These are phyloP conservation scores for Huso huso DNA, from an alignment of 2,797 vertebrate genomes.

Conservation along the genomic window DNA sequence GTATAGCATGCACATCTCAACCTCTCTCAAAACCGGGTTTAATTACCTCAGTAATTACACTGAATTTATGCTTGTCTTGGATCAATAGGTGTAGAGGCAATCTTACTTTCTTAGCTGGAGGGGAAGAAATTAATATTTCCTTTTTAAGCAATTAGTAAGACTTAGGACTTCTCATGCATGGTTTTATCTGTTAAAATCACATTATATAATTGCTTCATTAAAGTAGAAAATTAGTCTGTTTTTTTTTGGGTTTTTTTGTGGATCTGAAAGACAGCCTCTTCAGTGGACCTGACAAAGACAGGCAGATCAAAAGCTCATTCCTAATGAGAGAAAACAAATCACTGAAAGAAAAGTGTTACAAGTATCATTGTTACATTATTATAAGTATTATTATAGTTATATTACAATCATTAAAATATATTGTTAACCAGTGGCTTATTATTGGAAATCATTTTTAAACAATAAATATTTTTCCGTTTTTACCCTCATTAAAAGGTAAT, in stretches of 20 bases:
- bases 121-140: constrained; percentile 6
- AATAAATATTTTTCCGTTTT: too few species aligned
- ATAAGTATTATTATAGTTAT: constrained; percentile 12
- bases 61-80: constrained; percentile 4
- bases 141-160: constrained; percentile 25
- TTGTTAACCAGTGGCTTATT: neutral
- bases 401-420: constrained; percentile 2
- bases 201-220: constrained; percentile 64
- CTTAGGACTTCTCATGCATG: constrained; percentile 55
- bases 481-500: too few species aligned
- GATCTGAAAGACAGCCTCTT: constrained; percentile 65
- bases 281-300: constrained; percentile 60
- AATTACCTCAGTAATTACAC: neutral
- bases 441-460: too few species aligned
- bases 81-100: constrained; percentile 10
- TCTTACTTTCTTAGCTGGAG: constrained; percentile 10
- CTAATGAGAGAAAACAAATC: constrained; percentile 46
- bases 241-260: constrained; percentile 36
- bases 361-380: constrained; percentile 57
- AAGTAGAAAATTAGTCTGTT: constrained; percentile 57
- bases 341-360: constrained; percentile 71
- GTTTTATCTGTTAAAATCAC: constrained; percentile 64
- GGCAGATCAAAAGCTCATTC: constrained; percentile 61
- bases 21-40: too few species aligned
- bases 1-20: too few species aligned